Conservation (phyloP, 2,888 invertebrate genomes). For the Andrena haemorrhoa region DNA sequence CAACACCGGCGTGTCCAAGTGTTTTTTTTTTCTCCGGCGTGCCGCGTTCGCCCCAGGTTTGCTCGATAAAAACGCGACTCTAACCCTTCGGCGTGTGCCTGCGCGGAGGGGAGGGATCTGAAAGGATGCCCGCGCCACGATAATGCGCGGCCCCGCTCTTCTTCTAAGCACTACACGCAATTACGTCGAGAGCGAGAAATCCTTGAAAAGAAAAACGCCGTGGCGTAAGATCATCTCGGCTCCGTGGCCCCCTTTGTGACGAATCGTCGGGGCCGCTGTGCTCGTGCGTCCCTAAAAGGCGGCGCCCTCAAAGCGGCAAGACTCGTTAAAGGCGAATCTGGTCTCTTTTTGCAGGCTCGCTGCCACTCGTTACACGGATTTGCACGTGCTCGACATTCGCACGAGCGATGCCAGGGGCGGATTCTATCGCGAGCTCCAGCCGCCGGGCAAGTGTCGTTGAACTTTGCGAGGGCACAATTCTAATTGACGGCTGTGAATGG, state of each 20-base stretch:
- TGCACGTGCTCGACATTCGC: constrained; percentile 55
- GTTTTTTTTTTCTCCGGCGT: neutral
- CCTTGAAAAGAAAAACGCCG: constrained; percentile 49
- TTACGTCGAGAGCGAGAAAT: constrained; percentile 60
- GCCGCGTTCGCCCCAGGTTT: neutral
- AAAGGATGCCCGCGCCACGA: constrained; percentile 21
- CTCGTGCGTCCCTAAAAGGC: constrained; percentile 58
- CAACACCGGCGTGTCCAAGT: neutral
- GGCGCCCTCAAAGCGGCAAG: constrained; percentile 66
- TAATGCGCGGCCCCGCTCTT: constrained; percentile 1
- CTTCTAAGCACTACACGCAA: constrained; percentile 49
- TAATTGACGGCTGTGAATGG: too few relatives aligned
- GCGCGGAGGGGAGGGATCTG: neutral
- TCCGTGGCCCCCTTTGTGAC: constrained; percentile 27
- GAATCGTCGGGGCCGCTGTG: constrained; percentile 46
- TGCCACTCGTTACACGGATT: constrained; percentile 58
- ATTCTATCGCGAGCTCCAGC: neutral
- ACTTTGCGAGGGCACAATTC: too few relatives aligned
- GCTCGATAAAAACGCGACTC: constrained; percentile 24
- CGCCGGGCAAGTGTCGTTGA: too few relatives aligned
- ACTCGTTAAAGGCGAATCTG: constrained; percentile 67
- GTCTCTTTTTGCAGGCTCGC: constrained; percentile 38
- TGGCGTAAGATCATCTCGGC: constrained; percentile 47
- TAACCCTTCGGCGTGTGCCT: neutral
- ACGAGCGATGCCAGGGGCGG: constrained; percentile 13